Conservation (phyloP, 2,113 vertebrate genomes). For the Excalfactoria chinensis region DNA sequence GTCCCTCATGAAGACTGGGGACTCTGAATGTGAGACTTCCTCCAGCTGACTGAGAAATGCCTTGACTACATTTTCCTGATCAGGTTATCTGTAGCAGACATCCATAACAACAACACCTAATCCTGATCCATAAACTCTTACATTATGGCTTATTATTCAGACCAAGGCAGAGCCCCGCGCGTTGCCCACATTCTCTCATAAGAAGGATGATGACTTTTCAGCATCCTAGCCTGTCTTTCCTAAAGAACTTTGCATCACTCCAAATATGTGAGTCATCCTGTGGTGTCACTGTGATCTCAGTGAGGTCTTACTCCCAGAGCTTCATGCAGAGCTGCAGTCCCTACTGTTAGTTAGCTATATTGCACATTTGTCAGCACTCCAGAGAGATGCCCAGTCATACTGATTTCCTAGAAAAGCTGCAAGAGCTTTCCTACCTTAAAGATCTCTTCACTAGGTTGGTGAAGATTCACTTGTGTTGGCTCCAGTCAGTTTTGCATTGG, state of each 20-base stretch:
- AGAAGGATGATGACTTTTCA: background rate
- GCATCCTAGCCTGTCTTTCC: background rate
- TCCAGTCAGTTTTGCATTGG: background rate
- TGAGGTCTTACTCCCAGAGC: background rate
- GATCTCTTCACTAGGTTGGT: background rate
- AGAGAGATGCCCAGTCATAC: background rate
- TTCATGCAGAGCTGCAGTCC: background rate
- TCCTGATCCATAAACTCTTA: background rate
- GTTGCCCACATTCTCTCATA: background rate
- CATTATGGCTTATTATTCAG: background rate
- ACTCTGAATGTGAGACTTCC: background rate
- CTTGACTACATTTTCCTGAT: background rate
- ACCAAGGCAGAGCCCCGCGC: accelerated
- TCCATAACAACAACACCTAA: background rate
- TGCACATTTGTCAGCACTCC: background rate
- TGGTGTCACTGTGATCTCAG: accelerated
- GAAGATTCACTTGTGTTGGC: background rate
- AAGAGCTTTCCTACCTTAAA: background rate
- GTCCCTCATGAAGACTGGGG: background rate
- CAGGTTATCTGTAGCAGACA: background rate
- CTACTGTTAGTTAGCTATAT: background rate
- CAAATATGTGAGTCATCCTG: background rate
- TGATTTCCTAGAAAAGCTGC: background rate
- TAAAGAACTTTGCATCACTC: background rate
- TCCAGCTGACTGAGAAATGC: background rate